Percentiles rank a stretch among this genome's conserved stretches.
Conservation (phyloP, 1,140 invertebrate species). For the Amyelois transitella region DNA sequence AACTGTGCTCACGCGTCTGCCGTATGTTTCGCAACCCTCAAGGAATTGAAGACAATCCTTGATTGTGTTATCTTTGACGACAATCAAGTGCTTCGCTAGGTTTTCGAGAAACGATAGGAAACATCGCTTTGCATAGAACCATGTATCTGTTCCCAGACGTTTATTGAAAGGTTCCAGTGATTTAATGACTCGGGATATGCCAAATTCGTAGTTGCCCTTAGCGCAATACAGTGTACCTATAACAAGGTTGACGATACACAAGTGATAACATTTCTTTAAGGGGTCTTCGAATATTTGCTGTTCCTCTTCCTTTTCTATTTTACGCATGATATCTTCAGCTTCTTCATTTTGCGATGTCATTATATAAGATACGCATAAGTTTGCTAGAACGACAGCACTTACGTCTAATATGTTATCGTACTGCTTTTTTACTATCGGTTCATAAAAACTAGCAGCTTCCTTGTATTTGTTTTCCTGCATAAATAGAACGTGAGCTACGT, state of each 20-base stretch:
- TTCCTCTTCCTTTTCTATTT: constrained; percentile 99
- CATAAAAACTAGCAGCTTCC: constrained; percentile 98
- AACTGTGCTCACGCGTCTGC: constrained; percentile 87
- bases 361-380: constrained; percentile 99
- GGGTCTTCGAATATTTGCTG: constrained; percentile 93
- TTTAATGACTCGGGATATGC: constrained; percentile 97
- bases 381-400: constrained; percentile 97
- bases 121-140: constrained; percentile 97
- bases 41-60: constrained; percentile 95
- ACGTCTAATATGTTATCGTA: constrained; percentile 96
- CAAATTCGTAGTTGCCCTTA: constrained; percentile 99
- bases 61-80: constrained; percentile 90
- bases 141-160: constrained; percentile 96
- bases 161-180: constrained; percentile 96
- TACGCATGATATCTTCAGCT: constrained; percentile 98
- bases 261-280: constrained; percentile 96
- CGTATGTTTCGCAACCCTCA: constrained; percentile 93
- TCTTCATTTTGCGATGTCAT: constrained; percentile 99
- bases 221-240: constrained; percentile 99
- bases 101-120: constrained; percentile 95
- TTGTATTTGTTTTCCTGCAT: constrained; percentile 99
- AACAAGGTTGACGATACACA: constrained; percentile 99
- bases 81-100: constrained; percentile 92
- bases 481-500: constrained; percentile 98
- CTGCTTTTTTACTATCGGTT: constrained; percentile 97